These are phyloP conservation scores for Odocoileus hemionus DNA, from an alignment of 2,113 vertebrate genomes.

Conservation along the genomic window DNA sequence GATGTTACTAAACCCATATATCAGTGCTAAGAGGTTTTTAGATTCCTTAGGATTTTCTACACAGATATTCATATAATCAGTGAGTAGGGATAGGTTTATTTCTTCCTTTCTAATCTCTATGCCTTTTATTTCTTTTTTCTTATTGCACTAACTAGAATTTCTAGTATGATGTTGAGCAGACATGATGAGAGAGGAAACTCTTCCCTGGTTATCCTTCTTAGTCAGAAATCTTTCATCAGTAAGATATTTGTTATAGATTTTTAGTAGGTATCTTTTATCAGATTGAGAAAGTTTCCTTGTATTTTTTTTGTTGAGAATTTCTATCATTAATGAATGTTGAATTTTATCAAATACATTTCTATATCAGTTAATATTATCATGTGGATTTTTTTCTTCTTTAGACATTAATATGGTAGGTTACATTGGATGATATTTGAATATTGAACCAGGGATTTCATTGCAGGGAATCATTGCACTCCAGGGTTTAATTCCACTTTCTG, in stretches of 20 bases:
- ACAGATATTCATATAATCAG: neutral
- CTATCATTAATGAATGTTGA: neutral
- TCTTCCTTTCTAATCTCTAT: neutral
- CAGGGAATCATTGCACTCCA: neutral
- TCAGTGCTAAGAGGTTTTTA: neutral
- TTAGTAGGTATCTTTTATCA: neutral
- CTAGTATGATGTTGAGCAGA: neutral
- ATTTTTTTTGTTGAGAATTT: neutral
- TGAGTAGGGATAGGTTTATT: neutral
- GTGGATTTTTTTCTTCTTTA: neutral
- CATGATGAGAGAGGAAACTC: neutral
- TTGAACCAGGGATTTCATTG: neutral
- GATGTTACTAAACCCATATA: neutral
- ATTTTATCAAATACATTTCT: neutral
- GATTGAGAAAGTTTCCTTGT: neutral
- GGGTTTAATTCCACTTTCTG: neutral
- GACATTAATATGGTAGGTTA: neutral
- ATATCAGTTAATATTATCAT: neutral
- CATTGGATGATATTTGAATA: neutral
- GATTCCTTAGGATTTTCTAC: neutral
- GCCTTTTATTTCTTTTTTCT: neutral
- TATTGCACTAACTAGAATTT: neutral
- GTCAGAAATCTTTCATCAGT: neutral
- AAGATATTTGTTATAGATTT: neutral
- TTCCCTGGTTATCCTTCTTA: neutral